Conservation (phyloP, 2,113 vertebrate genomes). For the Cricetomys ansorgei region DNA sequence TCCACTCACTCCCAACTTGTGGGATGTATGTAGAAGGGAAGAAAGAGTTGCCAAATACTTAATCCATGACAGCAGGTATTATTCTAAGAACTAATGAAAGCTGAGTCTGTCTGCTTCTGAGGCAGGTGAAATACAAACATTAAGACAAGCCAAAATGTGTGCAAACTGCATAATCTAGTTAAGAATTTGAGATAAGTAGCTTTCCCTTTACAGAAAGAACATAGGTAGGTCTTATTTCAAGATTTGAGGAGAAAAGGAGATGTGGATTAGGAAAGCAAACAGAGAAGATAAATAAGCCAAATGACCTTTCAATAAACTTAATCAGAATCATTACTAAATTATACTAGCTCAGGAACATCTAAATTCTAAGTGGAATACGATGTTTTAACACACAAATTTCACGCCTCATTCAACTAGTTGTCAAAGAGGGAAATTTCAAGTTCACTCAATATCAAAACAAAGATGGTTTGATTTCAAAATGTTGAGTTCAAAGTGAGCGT, state of each 20-base stretch:
- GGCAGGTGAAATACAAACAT: conserved; percentile 89
- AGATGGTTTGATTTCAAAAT: conserved; percentile 21
- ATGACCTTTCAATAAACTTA: conserved; percentile 29
- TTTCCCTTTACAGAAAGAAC: conserved; percentile 79
- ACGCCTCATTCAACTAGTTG: conserved; percentile 12
- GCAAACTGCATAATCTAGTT: conserved; percentile 87
- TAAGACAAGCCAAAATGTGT: conserved; percentile 85
- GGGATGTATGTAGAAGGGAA: conserved; percentile 77
- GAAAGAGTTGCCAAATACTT: conserved; percentile 81
- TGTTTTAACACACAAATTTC: conserved; percentile 46
- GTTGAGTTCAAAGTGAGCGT: background rate
- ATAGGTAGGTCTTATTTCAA: background rate
- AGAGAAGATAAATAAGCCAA: conserved; percentile 47
- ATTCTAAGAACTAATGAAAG: conserved; percentile 83
- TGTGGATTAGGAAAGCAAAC: conserved; percentile 44
- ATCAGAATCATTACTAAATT: conserved; percentile 41
- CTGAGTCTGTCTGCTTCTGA: conserved; percentile 82
- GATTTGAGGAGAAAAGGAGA: background rate
- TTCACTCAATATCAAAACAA: conserved; percentile 41
- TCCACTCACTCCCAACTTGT: conserved; percentile 67
- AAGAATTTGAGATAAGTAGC: conserved; percentile 87
- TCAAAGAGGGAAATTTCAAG: conserved; percentile 25
- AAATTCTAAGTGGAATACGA: conserved; percentile 20
- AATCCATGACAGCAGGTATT: conserved; percentile 82
- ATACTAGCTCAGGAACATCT: conserved; percentile 3